phyloP scores from a whole-genome alignment of 2,113 vertebrate genomes.

The Periophthalmus modestus region DNA sequence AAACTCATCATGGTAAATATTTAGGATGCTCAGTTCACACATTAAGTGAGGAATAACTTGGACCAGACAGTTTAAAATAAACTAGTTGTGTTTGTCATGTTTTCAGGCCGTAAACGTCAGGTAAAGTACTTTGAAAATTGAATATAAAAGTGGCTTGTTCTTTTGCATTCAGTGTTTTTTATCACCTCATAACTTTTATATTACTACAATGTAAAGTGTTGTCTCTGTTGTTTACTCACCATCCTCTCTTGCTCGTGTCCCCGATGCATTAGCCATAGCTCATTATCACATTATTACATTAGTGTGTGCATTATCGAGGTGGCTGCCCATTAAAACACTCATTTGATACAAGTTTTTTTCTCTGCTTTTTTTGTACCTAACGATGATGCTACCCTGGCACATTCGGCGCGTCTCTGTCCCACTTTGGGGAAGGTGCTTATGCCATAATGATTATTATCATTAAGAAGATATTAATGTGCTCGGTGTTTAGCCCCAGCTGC shows the following conservation, averaged over 20 bases:
- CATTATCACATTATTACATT: slow-evolving; percentile 75
- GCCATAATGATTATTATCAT: slow-evolving; percentile 99
- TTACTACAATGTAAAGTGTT: slow-evolving; percentile 21
- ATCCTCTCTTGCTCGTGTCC: slow-evolving; percentile 50
- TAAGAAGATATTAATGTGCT: slow-evolving; percentile 99
- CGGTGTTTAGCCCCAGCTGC: slow-evolving; percentile 99
- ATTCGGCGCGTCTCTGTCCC: slow-evolving; percentile 77
- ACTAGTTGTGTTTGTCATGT: too few relatives aligned
- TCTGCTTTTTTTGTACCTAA: slow-evolving; percentile 61
- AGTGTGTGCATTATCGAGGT: slow-evolving; percentile 71
- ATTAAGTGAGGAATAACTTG: too few relatives aligned
- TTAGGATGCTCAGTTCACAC: too few relatives aligned
- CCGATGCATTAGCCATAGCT: slow-evolving; percentile 59
- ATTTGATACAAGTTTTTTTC: slow-evolving; percentile 61
- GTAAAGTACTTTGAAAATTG: neutral
- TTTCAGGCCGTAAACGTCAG: too few relatives aligned
- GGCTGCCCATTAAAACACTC: slow-evolving; percentile 73
- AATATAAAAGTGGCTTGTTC: neutral
- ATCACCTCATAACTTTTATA: neutral
- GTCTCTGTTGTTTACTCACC: slow-evolving; percentile 52
- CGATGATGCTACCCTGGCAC: slow-evolving; percentile 88
- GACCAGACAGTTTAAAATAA: too few relatives aligned
- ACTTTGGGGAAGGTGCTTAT: slow-evolving; percentile 99
- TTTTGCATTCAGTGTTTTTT: neutral
- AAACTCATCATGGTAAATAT: too few relatives aligned